Evolutionary conservation across 1,140 invertebrate genomes (phyloP).

Genomic region (Drosophila parvula): DNA sequence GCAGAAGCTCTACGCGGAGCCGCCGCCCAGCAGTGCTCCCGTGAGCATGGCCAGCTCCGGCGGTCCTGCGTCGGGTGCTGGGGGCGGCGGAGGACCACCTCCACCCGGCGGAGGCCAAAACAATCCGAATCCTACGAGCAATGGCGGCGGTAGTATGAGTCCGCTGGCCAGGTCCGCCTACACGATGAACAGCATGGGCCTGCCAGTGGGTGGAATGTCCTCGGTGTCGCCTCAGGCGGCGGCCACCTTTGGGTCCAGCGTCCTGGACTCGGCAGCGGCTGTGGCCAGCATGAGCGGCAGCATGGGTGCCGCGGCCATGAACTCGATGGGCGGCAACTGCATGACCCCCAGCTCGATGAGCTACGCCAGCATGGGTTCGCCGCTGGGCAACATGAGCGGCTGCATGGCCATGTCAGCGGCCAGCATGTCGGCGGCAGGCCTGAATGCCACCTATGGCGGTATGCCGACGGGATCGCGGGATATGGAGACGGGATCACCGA

Average conservation of each 20-base stretch:
- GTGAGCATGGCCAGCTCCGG: conserved; percentile 80
- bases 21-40: conserved; percentile 80
- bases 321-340: conserved; percentile 87
- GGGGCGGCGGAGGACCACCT: conserved; percentile 55
- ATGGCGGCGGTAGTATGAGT: conserved; percentile 85
- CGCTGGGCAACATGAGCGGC: conserved; percentile 90
- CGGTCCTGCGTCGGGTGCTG: conserved; percentile 56
- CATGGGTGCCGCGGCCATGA: conserved; percentile 85
- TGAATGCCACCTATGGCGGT: conserved; percentile 56
- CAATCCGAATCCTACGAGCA: conserved; percentile 69
- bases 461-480: conserved; percentile 85
- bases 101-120: conserved; percentile 41
- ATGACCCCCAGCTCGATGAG: conserved; percentile 88
- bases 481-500: conserved; percentile 87
- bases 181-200: conserved; percentile 91
- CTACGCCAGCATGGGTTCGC: conserved; percentile 88
- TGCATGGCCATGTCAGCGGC: conserved; percentile 86
- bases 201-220: conserved; percentile 88
- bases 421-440: conserved; percentile 84
- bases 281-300: conserved; percentile 87
- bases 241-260: conserved; percentile 87
- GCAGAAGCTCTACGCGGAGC: conserved; percentile 85
- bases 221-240: conserved; percentile 87
- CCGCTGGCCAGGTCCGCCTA: conserved; percentile 89
- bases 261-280: conserved; percentile 86